Conservation (phyloP, 1,140 invertebrate species). For the Conopomorpha cramerella region DNA sequence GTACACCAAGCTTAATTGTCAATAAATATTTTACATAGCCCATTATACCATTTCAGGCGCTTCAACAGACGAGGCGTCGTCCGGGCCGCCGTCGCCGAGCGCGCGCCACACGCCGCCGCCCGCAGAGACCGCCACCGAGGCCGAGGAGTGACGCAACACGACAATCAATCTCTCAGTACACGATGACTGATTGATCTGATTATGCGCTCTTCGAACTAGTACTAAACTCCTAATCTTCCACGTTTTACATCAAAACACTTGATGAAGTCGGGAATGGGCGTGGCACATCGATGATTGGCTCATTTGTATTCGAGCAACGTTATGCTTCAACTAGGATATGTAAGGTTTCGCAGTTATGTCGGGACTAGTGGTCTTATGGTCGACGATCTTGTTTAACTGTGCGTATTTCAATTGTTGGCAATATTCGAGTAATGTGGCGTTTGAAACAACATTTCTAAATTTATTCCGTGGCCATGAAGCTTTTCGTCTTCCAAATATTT, state of each 20-base stretch:
- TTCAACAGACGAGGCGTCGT: slow-evolving; percentile 5
- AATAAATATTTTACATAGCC: not conserved
- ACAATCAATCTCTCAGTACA: not conserved
- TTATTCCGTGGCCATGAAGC: too few relatives aligned
- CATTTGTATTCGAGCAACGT: not conserved
- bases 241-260: too few relatives aligned
- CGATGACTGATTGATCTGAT: not conserved
- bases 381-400: too few relatives aligned
- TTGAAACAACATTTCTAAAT: too few relatives aligned
- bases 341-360: not conserved
- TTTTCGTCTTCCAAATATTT: too few relatives aligned
- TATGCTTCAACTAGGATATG: not conserved
- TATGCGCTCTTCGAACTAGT: not conserved
- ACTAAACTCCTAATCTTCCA: too few relatives aligned
- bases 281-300: too few relatives aligned
- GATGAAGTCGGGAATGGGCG: too few relatives aligned
- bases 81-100: slow-evolving; percentile 3
- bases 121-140: slow-evolving; percentile 62
- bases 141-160: slow-evolving; percentile 33
- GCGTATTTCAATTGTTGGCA: too few relatives aligned
- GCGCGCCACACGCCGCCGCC: slow-evolving; percentile 24
- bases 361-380: too few relatives aligned
- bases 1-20: too few relatives aligned
- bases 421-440: too few relatives aligned
- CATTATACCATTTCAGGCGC: not conserved